phyloP scores from a whole-genome alignment of 2,113 vertebrate species.

The Climacteris rufus region DNA sequence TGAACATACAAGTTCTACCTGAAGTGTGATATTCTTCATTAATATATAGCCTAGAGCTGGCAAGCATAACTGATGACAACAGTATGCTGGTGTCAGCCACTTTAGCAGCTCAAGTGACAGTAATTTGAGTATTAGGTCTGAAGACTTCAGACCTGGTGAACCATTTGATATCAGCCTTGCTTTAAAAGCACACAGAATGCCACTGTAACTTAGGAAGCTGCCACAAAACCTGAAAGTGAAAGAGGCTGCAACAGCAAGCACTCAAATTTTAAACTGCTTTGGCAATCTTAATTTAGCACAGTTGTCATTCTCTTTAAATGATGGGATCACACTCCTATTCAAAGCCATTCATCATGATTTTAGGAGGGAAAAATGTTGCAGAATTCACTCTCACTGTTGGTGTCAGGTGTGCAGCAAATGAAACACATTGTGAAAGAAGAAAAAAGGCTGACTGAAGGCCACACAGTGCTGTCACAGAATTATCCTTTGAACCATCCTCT shows the following conservation, averaged over 20 bases:
- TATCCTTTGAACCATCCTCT: neutral
- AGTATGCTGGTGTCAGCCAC: neutral
- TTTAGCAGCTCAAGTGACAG: neutral
- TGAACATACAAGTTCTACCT: neutral
- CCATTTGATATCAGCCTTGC: neutral
- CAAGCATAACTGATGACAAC: neutral
- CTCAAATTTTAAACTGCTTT: neutral
- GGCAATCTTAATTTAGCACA: neutral
- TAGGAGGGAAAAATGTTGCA: neutral
- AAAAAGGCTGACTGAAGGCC: neutral
- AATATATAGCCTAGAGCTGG: neutral
- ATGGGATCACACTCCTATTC: neutral
- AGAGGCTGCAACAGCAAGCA: neutral
- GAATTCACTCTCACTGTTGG: neutral
- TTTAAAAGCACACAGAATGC: neutral
- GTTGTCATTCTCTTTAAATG: neutral
- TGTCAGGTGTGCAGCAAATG: neutral
- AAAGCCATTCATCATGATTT: neutral
- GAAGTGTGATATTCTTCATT: neutral
- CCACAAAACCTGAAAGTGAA: neutral
- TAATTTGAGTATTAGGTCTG: neutral
- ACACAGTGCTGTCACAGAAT: neutral
- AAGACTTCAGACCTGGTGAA: neutral
- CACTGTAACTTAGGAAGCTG: neutral
- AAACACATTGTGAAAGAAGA: neutral